Evolutionary conservation across 2,113 vertebrate species (phyloP), one percentile per base, ranked within the genome.

Genomic region (Phainopepla nitens): DNA sequence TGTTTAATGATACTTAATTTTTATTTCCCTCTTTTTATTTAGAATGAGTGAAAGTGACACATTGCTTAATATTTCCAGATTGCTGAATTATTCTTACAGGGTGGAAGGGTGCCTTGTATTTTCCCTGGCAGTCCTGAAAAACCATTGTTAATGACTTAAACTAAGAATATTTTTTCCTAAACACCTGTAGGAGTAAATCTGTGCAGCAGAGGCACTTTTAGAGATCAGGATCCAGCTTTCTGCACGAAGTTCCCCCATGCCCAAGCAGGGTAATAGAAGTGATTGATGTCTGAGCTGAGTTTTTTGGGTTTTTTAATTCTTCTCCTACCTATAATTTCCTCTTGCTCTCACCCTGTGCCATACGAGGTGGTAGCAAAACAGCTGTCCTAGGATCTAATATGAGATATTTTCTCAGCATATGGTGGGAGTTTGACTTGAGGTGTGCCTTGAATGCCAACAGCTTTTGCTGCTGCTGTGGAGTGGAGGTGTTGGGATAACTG

Each of bases 1-100:
- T 82, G 57, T 91, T 77, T 61, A 86, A 66, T 53, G 39, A 27
- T 44, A 69, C 72, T 97, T 83, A 66, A 78, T 94, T 94, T 82
- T 87, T 47, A 72, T 62, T 94, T 91, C 56, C 15, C 22, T 92
- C 47, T 94, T 96, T 95, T 60, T 95, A 86, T 96, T 96, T 83
- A 91, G 87, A 94, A 88, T 3, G 11, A 94, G 28, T 94, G 61
- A 72, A 93, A 95, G 68, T 82, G 83, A 94, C 77, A 94, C 31
- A 73, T 73, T 23, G 27, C 35, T 94, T 82, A n/a, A 14, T 88
- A 87, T 77, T 93, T 93, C 36, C 94, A 90, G 69, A 29, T 83
- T 62, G 49, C 45, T 90, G 31, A 29, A 10, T 95, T 95, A 71
- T 91, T 83, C 42, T 87, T 71, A 49, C 23, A 84, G 86, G 41